Evolutionary conservation across 53 echinoderm and acorn worm genomes (phyloP), one percentile per base, ranked within the genome.

Genomic region (Luidia sarsii): DNA sequence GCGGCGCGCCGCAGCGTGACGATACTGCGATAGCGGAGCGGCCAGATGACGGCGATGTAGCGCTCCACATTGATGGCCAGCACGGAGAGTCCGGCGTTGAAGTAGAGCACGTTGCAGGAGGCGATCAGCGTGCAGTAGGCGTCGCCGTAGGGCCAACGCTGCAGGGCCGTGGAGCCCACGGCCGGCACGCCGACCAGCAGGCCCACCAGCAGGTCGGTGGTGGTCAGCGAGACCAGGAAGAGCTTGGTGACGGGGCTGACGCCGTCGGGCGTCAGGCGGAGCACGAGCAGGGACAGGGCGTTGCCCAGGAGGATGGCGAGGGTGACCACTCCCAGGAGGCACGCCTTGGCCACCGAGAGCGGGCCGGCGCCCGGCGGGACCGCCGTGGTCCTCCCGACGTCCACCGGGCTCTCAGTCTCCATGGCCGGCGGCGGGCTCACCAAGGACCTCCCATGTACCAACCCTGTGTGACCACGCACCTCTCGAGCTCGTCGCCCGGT

Each of bases 221-320:
- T 18, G 33, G 77, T 77, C 28, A 77, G 61, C 28, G 77, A 77
- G 16, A 77, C 19, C 13, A 77, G 77, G 56, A 77, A 77, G 19
- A 77, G 33, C 15, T 60, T 59, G 77, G 77, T 77, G 77, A 77
- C 77, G 14, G 77, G 77, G 60, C 45, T 57, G 77, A 77, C 77
- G 11, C 77, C 77, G 61, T 77, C 25, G 19, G 16, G 46, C 8
- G 77, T 77, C 37, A 16, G 15, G 43, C 60, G 41, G 3, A 77
- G 77, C n/a, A 77, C 77, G 28, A 60, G 18, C 60, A 77, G 28
- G 43, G 60, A 60, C 61, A 61, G 14, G 28, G 77, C 13, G 77
- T 77, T 77, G 31, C 77, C 77, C 4, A 60, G 30, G 33, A 60
- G 46, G 7, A 77, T 20, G 15, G 46, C 32, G 7, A 45, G 3